Evolutionary conservation across 1,140 invertebrate species (phyloP).

Genomic region (Tetramorium parvispinum): DNA sequence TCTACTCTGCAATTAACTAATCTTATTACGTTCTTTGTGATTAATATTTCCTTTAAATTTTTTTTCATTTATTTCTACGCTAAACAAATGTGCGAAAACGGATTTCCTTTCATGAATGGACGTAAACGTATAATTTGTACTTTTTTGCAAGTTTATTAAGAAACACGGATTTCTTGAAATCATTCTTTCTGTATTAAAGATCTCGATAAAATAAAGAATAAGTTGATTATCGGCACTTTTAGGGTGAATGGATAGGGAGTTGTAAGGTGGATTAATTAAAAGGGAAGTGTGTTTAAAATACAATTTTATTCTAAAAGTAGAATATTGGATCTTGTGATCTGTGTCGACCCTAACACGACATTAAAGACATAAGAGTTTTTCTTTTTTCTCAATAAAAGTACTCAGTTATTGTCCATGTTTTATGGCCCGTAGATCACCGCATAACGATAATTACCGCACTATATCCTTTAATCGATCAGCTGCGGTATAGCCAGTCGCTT

Average conservation of each 20-base stretch:
- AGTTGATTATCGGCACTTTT: neutral
- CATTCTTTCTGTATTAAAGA: neutral
- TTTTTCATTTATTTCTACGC: neutral
- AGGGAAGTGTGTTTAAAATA: neutral
- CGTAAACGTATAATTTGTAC: neutral
- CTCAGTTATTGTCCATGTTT: neutral
- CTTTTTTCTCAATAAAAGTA: conserved; percentile 34
- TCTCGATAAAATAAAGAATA: neutral
- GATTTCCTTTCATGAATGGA: neutral
- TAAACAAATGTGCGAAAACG: neutral
- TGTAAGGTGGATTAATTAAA: neutral
- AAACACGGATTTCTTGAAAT: neutral
- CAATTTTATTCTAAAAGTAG: neutral
- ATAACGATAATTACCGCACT: conserved; percentile 56
- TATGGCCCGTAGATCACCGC: conserved; percentile 55
- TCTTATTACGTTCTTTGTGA: neutral
- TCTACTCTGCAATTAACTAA: neutral
- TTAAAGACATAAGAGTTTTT: neutral
- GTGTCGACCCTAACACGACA: neutral
- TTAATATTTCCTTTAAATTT: conserved; percentile 27
- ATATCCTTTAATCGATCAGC: conserved; percentile 63
- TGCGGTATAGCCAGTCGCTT: conserved; percentile 8
- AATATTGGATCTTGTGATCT: neutral
- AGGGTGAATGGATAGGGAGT: neutral
- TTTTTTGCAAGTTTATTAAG: neutral